Conservation (phyloP, 1,140 invertebrate genomes). For the Drosophila repletoides region DNA sequence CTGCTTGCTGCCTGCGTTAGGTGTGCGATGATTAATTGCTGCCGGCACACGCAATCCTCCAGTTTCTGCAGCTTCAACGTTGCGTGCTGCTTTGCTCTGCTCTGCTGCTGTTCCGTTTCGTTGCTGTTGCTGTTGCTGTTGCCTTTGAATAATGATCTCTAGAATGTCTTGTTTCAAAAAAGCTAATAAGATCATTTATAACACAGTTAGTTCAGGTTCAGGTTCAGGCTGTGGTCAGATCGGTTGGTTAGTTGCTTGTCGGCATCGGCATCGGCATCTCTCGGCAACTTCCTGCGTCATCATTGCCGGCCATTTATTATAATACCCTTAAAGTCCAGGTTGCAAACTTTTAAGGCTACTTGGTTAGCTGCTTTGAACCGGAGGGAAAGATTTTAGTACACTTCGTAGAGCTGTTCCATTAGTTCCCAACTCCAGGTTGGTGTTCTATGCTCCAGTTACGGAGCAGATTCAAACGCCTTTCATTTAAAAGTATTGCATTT, state of each 20-base stretch:
- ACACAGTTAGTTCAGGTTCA: conserved; percentile 74
- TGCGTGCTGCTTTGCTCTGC: conserved; percentile 44
- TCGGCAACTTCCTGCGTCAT: conserved; percentile 60
- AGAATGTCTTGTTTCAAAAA: conserved; percentile 81
- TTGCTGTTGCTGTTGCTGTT: no score
- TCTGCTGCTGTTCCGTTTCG: conserved; percentile 20
- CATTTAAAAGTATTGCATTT: no score
- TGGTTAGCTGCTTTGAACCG: no score
- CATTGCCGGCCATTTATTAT: conserved; percentile 30
- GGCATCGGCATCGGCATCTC: conserved; percentile 7
- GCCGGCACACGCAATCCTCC: conserved; percentile 65
- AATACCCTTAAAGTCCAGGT: conserved; percentile 14
- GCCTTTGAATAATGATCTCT: conserved; percentile 71
- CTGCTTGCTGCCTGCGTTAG: conserved; percentile 47
- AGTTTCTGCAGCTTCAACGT: conserved; percentile 28
- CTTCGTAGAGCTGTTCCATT: no score
- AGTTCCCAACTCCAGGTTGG: no score
- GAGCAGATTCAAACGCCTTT: no score
- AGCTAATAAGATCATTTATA: conserved; percentile 81
- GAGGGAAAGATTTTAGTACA: no score
- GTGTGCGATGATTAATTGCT: conserved; percentile 79
- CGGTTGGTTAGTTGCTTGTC: no score
- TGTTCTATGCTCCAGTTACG: no score
- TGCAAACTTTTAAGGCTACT: no score
- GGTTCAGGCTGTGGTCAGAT: conserved; percentile 13